phyloP scores from a whole-genome alignment of 2,888 invertebrate genomes.

The Xanthorhoe designata region DNA sequence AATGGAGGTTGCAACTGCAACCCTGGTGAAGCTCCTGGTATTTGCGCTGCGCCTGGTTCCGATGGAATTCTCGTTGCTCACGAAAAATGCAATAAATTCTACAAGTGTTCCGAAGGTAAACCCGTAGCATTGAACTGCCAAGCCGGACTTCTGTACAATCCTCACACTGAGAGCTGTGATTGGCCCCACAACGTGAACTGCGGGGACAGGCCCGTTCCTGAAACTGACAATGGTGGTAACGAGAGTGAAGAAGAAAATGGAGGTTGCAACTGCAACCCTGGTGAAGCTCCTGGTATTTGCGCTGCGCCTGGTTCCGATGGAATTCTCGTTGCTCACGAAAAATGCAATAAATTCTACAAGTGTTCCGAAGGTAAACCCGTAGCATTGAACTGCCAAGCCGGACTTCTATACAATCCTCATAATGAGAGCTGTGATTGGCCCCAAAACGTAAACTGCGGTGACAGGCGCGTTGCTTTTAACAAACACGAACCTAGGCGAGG shows the following conservation, averaged over 20 bases:
- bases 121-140: slow-evolving; percentile 51
- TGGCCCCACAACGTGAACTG: slow-evolving; percentile 53
- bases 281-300: slow-evolving; percentile 49
- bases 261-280: slow-evolving; percentile 51
- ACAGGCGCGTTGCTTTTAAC: too few relatives aligned
- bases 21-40: slow-evolving; percentile 52
- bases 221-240: slow-evolving; percentile 12
- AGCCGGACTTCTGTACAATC: slow-evolving; percentile 50
- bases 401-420: slow-evolving; percentile 49
- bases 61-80: slow-evolving; percentile 54
- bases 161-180: slow-evolving; percentile 51
- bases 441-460: slow-evolving; percentile 54
- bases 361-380: slow-evolving; percentile 49
- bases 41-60: slow-evolving; percentile 52
- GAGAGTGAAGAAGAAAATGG: slow-evolving; percentile 3
- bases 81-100: slow-evolving; percentile 60
- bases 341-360: slow-evolving; percentile 58
- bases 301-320: slow-evolving; percentile 49
- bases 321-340: slow-evolving; percentile 50
- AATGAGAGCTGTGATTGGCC: slow-evolving; percentile 56
- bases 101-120: slow-evolving; percentile 50
- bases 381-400: slow-evolving; percentile 41
- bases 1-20: slow-evolving; percentile 47
- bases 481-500: too few relatives aligned
- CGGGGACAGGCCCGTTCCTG: neutral